Evolutionary conservation across 1,140 invertebrate genomes (phyloP), one percentile per base, ranked within the genome.

Genomic region (Gryon sp.): DNA sequence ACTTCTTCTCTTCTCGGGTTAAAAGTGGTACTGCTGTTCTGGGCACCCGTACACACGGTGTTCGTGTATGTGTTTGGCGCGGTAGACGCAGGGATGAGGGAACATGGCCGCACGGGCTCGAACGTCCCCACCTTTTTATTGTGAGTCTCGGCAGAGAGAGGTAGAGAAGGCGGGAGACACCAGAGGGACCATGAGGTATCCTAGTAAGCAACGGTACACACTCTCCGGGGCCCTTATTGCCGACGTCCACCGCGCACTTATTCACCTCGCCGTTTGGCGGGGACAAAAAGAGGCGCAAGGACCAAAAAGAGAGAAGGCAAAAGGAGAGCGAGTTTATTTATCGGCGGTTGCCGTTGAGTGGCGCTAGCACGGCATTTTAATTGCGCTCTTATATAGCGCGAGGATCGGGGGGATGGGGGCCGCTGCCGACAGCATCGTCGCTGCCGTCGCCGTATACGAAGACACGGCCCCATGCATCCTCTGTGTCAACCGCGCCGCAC

Each of bases 341-440:
- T 88, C 85, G 86, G 80, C 82, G 82, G 86, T 85, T 87, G 83
- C 80, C 79, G 80, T 83, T 87, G 86, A 88, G 86, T 88, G 87
- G 86, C 86, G 87, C 85, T 88, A 88, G 84, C 83, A 81, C 83
- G 87, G 86, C 86, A 88, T 88, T 88, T 88, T 87, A 88, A 88
- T 88, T 88, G 86, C 84, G 72, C 85, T 82, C 84, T 86, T 86
- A 87, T 86, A 84, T 82, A 83, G 72, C 79, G 76, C 79, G 68
- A 52, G 69, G 32, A 63, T 24, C 22, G 28, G 73, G 77, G 72
- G 65, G 55, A 66, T 63, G 53, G 70, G 65, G 30, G 55, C 36
- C 43, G 81, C 73, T 76, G 68, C 53, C 68, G 53, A 40, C 48
- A 60, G 20, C 45, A 32, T 11, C 43, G 69, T 60, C 59, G 43